A percentile compares a stretch with the other conserved stretches of the same genome.
phyloP scores from a whole-genome alignment of 1,140 invertebrate species.

The Bathynomus jamesi region DNA sequence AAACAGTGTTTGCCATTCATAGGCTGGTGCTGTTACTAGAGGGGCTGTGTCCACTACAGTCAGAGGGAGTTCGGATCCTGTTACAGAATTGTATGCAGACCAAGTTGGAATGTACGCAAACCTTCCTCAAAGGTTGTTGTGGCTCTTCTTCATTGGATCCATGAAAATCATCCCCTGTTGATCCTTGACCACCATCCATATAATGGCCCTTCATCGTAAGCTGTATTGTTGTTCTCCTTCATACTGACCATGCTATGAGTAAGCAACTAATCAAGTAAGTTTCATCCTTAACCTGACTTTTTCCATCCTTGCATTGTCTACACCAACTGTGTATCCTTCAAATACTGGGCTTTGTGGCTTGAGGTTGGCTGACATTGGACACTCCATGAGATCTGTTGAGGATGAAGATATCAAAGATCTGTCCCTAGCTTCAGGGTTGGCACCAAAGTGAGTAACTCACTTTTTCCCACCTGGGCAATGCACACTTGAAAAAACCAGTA shows the following conservation, averaged over 20 bases:
- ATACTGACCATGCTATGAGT: background rate
- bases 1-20: background rate
- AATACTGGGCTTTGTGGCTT: background rate
- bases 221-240: background rate
- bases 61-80: background rate
- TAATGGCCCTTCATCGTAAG: too few relatives aligned
- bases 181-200: background rate
- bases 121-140: background rate
- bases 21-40: background rate
- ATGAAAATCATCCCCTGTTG: background rate
- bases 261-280: background rate
- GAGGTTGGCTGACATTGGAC: background rate
- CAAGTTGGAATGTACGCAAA: background rate
- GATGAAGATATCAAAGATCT: background rate
- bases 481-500: conserved; percentile 1
- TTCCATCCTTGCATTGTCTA: too few relatives aligned
- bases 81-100: background rate
- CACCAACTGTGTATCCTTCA: too few relatives aligned
- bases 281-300: background rate
- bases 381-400: background rate
- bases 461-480: too few relatives aligned
- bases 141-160: background rate
- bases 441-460: too few relatives aligned
- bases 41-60: background rate
- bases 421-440: background rate